phyloP scores from a whole-genome alignment of 1,140 invertebrate species.

The Plodia interpunctella region DNA sequence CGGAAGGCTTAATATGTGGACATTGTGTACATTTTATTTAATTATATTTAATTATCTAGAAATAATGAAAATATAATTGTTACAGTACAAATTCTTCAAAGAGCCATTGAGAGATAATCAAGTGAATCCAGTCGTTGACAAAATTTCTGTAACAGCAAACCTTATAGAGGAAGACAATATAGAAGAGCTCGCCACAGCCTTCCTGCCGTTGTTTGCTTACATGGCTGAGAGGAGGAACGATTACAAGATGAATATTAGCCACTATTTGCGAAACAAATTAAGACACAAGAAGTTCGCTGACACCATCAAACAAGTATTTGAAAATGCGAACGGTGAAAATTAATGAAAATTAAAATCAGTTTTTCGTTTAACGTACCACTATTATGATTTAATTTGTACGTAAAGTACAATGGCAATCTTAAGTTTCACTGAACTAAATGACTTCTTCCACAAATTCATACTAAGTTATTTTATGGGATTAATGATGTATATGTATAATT shows the following conservation, averaged over 20 bases:
- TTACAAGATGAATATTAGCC: slow-evolving; percentile 29
- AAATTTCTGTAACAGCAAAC: slow-evolving; percentile 33
- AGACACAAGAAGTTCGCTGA: slow-evolving; percentile 30
- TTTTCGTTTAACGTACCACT: no score
- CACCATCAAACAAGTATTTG: slow-evolving; percentile 34
- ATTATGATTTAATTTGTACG: no score
- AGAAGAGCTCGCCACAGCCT: slow-evolving; percentile 30
- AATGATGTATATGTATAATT: no score
- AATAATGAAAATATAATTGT: slow-evolving; percentile 15
- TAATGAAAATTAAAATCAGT: not conserved
- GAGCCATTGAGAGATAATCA: slow-evolving; percentile 36
- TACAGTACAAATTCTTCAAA: slow-evolving; percentile 55
- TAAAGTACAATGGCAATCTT: no score
- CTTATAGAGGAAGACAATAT: slow-evolving; percentile 26
- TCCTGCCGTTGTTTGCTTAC: slow-evolving; percentile 51
- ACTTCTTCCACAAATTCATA: no score
- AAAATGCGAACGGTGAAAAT: not conserved
- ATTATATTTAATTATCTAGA: no score
- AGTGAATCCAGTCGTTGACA: slow-evolving; percentile 31
- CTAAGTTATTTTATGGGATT: no score
- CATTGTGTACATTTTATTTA: no score
- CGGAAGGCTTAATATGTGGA: no score
- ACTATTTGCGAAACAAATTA: slow-evolving; percentile 27
- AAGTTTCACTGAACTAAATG: no score
- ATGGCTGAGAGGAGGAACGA: slow-evolving; percentile 40